Base-by-base conservation (phyloP, 2,113 vertebrate genomes). In the Hyaena hyaena region DNA sequence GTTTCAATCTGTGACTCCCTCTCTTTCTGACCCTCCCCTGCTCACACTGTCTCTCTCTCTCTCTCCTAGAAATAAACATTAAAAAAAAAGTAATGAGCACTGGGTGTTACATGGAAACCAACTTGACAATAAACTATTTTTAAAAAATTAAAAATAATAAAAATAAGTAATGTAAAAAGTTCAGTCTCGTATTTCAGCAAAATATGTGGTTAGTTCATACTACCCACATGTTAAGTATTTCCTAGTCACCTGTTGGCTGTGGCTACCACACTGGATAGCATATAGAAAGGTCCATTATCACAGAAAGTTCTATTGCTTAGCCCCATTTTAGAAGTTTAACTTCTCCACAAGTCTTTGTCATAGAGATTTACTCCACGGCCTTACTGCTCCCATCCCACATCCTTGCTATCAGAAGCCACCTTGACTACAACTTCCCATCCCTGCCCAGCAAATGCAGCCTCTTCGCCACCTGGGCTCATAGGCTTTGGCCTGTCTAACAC, bases 381-480 rank as follows among this genome's bases (percentile, higher is more conserved):
- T 33, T 8, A n/a, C 28, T 11, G 82, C 66, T 39, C 2, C 14
- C 43, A 35, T 5, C 5, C 21, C 2, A 14, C 3, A 31, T 1
- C 16, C 24, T 43, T 24, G 2, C 35, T 66, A 4, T 66, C 5
- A 88, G 63, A 87, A 86, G 1, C 23, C 69, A 39, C 5, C 33
- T 50, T 86, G 12, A 35, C 24, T 21, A 6, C 55, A 65, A 7
- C 14, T 26, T 96, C 21, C 58, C 88, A 28, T 23, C n/a, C 26
- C 26, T 35, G 17, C 11, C 24, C 15, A 33, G 4, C 31, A 45
- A 79, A 17, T 15, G 24, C 10, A 83, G 73, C 17, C 26, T 10
- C 35, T 35, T 23, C 17, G 28, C 6, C 6, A 45, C 3, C 2
- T 31, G 23, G 16, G 9, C n/a, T 55, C 61, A 0, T 9, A 33